Percentiles rank a stretch among this genome's conserved stretches.
phyloP scores from a whole-genome alignment of 2,113 vertebrate species.

The Balaeniceps rex region DNA sequence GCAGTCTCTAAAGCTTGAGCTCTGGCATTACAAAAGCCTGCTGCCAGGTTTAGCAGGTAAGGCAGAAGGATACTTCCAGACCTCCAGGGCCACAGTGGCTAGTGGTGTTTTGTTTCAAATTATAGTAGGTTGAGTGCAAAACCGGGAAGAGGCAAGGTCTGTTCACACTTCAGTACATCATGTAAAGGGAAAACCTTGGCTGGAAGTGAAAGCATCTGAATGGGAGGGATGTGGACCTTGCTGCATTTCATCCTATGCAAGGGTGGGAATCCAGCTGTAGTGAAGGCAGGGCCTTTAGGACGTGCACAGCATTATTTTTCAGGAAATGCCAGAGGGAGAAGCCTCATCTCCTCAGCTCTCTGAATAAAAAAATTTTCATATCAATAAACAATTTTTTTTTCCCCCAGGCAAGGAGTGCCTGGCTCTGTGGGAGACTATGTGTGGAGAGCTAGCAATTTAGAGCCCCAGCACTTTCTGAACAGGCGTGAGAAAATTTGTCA shows the following conservation, averaged over 20 bases:
- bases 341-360: background rate
- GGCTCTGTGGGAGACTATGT: background rate
- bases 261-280: background rate
- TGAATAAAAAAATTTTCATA: background rate
- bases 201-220: background rate
- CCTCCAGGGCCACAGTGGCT: background rate
- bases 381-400: background rate
- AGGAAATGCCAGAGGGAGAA: background rate
- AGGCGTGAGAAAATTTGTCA: background rate
- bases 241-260: background rate
- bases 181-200: background rate
- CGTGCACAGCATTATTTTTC: background rate
- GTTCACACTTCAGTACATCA: background rate
- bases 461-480: background rate
- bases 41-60: background rate
- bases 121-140: background rate
- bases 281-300: background rate
- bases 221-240: background rate
- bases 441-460: background rate
- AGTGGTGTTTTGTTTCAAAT: rapidly evolving
- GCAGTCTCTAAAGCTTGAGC: background rate
- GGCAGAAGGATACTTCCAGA: background rate
- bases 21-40: background rate
- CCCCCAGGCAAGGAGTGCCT: background rate
- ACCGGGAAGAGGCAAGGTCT: background rate